Evolutionary conservation across 1,140 invertebrate genomes (phyloP).

Genomic region (Caerostris extrusa): DNA sequence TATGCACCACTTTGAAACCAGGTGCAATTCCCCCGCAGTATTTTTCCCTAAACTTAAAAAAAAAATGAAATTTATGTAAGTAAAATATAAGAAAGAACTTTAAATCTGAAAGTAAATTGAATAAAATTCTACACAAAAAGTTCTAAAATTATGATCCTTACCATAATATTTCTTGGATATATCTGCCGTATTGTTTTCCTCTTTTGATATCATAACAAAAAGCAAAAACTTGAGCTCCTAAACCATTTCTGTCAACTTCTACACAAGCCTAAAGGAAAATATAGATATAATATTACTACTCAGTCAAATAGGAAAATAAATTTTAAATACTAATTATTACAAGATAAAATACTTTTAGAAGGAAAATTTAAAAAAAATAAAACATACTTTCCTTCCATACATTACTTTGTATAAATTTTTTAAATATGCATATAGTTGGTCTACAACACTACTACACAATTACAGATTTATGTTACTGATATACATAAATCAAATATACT

Average conservation of each 20-base stretch:
- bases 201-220: conserved; percentile 82
- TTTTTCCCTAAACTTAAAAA: conserved; percentile 81
- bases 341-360: no score
- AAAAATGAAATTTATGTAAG: neutral
- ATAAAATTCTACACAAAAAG: neutral
- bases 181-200: conserved; percentile 81
- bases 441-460: no score
- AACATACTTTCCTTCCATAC: no score
- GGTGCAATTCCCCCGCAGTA: conserved; percentile 83
- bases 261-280: conserved; percentile 81
- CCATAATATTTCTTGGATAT: conserved; percentile 83
- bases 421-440: no score
- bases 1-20: conserved; percentile 83
- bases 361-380: no score
- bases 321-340: no score
- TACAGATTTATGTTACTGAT: no score
- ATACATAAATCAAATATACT: no score
- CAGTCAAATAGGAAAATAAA: no score
- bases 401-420: no score
- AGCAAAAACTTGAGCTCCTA: conserved; percentile 83
- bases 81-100: neutral
- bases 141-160: conserved; percentile 79
- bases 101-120: neutral
- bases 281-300: no score
- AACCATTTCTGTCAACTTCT: conserved; percentile 83